Conservation (phyloP, 2,113 vertebrate genomes). For the Podarcis muralis region DNA sequence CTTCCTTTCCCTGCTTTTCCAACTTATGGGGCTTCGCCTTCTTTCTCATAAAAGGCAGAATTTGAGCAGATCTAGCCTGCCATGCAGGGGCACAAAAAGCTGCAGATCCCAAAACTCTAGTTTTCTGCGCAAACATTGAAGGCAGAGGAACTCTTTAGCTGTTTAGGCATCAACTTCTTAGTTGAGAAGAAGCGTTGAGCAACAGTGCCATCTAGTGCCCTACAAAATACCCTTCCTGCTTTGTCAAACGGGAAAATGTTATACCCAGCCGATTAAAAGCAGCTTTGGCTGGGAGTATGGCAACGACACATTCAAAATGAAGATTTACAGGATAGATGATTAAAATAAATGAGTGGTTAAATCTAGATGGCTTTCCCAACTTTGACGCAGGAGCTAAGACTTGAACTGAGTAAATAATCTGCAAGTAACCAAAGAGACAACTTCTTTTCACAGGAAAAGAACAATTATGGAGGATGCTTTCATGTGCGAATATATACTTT, state of each 20-base stretch:
- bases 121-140: background rate
- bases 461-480: too few species aligned
- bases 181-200: background rate
- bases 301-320: too few species aligned
- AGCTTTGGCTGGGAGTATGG: too few species aligned
- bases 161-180: background rate
- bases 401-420: too few species aligned
- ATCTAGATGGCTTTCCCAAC: too few species aligned
- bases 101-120: background rate
- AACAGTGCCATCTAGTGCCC: slow-evolving; percentile 62
- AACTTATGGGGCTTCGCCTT: background rate
- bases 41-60: background rate
- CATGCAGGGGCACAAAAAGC: background rate
- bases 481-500: too few species aligned
- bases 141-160: too few species aligned
- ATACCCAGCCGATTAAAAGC: background rate
- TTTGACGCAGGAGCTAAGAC: too few species aligned
- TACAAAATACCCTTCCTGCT: background rate
- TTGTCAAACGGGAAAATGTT: background rate
- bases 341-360: too few species aligned
- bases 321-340: too few species aligned
- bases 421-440: too few species aligned
- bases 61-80: background rate
- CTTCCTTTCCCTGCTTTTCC: background rate
- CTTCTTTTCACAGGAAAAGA: too few species aligned